Base-by-base conservation (phyloP, 2,888 invertebrate species). In the Torymus auratus region DNA sequence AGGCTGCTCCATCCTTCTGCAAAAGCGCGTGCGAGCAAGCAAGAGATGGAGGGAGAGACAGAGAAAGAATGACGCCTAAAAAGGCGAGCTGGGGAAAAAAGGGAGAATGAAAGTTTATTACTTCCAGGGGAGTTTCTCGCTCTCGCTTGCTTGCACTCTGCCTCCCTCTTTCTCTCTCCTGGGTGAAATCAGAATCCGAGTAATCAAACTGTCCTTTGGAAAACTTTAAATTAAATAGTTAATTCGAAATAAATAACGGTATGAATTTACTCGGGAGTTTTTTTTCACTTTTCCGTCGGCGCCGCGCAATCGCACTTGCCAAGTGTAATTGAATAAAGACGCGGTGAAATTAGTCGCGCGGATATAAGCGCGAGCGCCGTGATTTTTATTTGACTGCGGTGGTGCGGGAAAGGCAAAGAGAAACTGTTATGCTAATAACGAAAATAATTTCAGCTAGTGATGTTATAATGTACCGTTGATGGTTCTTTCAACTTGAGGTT, bases 31-130 rank as follows among this genome's bases (percentile, higher is more conserved):
- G 28, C 28, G 80, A 81, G 83, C 81, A 81, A 82, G 83, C 82
- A 80, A 80, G 78, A 82, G 82, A 73, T 80, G 73, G 80, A 83
- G 80, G 72, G 80, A 76, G 81, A 81, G 74, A 80, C 83, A 80
- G 76, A 78, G 65, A 14, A 61, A 17, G 13, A 12, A 15, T 13
- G 50, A 17, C 5, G 20, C 69, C 77, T 28, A 70, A 83, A 78
- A 75, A 68, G 62, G 56, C 15, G 71, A 53, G 79, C 73, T n/a
- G 76, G 81, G 17, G 52, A 67, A 73, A 64, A 41, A 73, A 53
- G 55, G 67, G 67, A 80, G 64, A 75, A 73, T 80, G 80, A 83
- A 85, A 83, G 83, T 78, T 78, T 71, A 71, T 78, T 78, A 71
- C 77, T 78, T 78, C 17, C 71, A 65, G 64, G 77, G 65, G 70